Conservation (phyloP, 2,888 invertebrate species). For the Dynastes hyllus region DNA sequence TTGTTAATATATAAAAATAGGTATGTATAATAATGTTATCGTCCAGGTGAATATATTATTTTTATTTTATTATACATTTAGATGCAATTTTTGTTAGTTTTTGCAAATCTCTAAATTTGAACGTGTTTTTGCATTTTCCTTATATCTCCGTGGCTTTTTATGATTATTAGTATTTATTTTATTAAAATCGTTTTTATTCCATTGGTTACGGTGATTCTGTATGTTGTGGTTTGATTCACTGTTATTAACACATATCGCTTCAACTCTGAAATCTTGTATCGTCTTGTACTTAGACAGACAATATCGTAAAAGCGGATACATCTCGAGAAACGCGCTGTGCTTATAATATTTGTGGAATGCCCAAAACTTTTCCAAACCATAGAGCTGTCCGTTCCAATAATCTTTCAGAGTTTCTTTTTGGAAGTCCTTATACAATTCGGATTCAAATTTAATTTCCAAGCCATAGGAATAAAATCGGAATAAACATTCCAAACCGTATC, state of each 20-base stretch:
- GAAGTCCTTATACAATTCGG: conserved; percentile 97
- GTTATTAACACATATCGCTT: conserved; percentile 74
- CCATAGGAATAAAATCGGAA: conserved; percentile 99
- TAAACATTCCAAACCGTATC: conserved; percentile 88
- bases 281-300: conserved; percentile 87
- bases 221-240: too few relatives aligned
- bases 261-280: conserved; percentile 91
- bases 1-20: too few relatives aligned
- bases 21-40: too few relatives aligned
- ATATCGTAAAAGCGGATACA: conserved; percentile 82
- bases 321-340: conserved; percentile 82
- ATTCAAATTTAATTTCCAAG: conserved; percentile 94
- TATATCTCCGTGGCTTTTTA: too few relatives aligned
- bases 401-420: conserved; percentile 85
- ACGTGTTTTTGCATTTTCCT: too few relatives aligned
- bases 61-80: too few relatives aligned
- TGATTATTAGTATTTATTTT: too few relatives aligned
- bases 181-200: too few relatives aligned
- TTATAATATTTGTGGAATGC: conserved; percentile 98
- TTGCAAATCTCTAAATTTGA: too few relatives aligned
- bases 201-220: too few relatives aligned
- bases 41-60: too few relatives aligned
- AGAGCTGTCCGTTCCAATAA: conserved; percentile 94
- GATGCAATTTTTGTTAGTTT: too few relatives aligned
- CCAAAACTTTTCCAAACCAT: conserved; percentile 99